Evolutionary conservation across 2,888 invertebrate genomes (phyloP).

Genomic region (Brachyopa scutellaris): DNA sequence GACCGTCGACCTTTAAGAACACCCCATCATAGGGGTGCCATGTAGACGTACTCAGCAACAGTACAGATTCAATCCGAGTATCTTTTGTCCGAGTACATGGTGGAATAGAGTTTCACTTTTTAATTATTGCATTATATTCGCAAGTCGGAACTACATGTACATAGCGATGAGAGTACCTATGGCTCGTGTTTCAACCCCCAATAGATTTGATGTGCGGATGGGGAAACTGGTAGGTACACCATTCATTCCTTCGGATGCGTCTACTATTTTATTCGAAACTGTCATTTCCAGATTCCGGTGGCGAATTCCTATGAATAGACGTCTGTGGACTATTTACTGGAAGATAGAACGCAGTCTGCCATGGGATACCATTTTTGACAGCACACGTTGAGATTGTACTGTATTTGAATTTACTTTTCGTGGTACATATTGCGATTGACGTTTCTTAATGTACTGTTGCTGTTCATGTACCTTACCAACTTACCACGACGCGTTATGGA

Average conservation of each 20-base stretch:
- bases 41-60: not conserved
- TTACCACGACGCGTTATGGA: too few species aligned
- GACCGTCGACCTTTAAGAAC: slow-evolving; percentile 46
- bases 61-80: slow-evolving; percentile 5
- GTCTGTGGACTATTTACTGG: slow-evolving; percentile 65
- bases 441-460: not conserved
- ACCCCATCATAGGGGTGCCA: not conserved
- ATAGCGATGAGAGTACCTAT: too few species aligned
- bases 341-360: slow-evolving; percentile 51
- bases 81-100: slow-evolving; percentile 12
- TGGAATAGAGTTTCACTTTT: slow-evolving; percentile 61
- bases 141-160: too few species aligned
- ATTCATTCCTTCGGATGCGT: slow-evolving; percentile 44
- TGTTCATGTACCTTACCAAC: too few species aligned
- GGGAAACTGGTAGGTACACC: not conserved
- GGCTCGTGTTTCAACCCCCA: slow-evolving; percentile 35
- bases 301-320: slow-evolving; percentile 51
- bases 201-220: slow-evolving; percentile 34
- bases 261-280: slow-evolving; percentile 61
- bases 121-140: slow-evolving; percentile 68
- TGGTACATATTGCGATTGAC: slow-evolving; percentile 6
- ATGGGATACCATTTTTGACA: slow-evolving; percentile 65
- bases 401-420: slow-evolving; percentile 20
- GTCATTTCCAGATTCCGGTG: slow-evolving; percentile 58
- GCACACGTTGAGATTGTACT: slow-evolving; percentile 50